Evolutionary conservation across 2,888 invertebrate genomes (phyloP), one percentile per base, ranked within the genome.

Genomic region (Luffia ferchaultella): DNA sequence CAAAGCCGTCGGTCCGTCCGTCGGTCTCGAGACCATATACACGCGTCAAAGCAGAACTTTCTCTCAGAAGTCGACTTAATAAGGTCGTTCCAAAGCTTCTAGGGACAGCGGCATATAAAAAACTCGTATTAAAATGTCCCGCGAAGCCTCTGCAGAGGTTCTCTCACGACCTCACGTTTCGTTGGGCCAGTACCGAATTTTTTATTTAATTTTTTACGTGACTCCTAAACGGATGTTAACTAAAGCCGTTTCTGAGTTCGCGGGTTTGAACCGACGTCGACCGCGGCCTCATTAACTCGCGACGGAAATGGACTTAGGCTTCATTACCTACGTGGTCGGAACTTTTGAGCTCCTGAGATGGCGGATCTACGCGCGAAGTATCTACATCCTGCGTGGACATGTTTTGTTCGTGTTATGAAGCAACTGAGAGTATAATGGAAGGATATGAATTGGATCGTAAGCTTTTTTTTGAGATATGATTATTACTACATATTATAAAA

Each of bases 201-300:
- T n/a, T 62, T 61, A 62, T 64, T 63, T 61, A 62, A 61, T 64
- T 64, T 64, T 64, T 63, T 64, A 64, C 64, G 64, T 64, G 64
- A 64, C 62, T 59, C 59, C 58, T 60, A 53, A 51, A 42, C 50
- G 49, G 52, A 40, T 2, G 48, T 42, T 48, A 41, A 48, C 30
- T 30, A 30, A 12, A 30, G 30, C 30, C 30, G 30, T 30, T 30
- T 30, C 12, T 30, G 3, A 7, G 3, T 30, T 12, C 30, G 30
- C 30, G 30, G 12, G n/a, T n/a, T n/a, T n/a, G n/a, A n/a, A n/a
- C n/a, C n/a, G n/a, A n/a, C n/a, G n/a, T n/a, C n/a, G 30, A 30
- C 30, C 5, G 30, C 30, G 30, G 30, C 5, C 30, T 30, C 30
- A 30, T 30, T 30, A 30, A 12, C 5, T 12, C 5, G 30, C 30